These are phyloP conservation scores for Gymnorhina tibicen DNA, from an alignment of 2,113 vertebrate species.

Conservation along the genomic window DNA sequence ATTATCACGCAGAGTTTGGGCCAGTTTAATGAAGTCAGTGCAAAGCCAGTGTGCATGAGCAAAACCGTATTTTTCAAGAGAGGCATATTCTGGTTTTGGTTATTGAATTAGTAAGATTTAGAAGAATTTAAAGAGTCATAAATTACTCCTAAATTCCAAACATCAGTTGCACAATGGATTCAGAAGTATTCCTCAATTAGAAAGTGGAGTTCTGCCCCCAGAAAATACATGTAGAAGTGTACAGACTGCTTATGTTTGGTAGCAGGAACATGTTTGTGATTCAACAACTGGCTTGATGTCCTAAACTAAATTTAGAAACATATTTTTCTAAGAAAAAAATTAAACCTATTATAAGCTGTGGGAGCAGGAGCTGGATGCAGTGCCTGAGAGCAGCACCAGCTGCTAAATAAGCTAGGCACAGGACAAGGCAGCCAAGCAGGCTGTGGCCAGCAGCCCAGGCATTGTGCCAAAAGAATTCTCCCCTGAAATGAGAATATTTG, in stretches of 20 bases:
- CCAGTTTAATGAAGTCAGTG: not conserved
- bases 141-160: not conserved
- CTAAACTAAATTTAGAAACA: constrained; percentile 32
- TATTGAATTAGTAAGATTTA: not conserved
- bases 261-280: not conserved
- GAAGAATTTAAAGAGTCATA: not conserved
- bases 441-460: constrained; percentile 27
- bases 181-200: not conserved
- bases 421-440: constrained; percentile 20
- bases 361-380: not conserved
- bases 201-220: not conserved
- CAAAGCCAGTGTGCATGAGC: not conserved
- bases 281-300: constrained; percentile 10
- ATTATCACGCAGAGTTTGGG: not conserved
- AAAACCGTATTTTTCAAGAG: not conserved
- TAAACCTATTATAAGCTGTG: not conserved
- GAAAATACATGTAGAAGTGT: not conserved
- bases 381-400: constrained; percentile 31
- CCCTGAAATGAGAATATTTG: constrained; percentile 42
- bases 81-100: not conserved
- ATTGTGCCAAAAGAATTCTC: constrained; percentile 26
- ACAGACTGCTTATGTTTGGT: not conserved
- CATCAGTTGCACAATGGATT: not conserved
- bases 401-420: not conserved
- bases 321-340: constrained; percentile 24